Evolutionary conservation across 1,140 invertebrate genomes (phyloP).

Genomic region (Polyergus mexicanus): DNA sequence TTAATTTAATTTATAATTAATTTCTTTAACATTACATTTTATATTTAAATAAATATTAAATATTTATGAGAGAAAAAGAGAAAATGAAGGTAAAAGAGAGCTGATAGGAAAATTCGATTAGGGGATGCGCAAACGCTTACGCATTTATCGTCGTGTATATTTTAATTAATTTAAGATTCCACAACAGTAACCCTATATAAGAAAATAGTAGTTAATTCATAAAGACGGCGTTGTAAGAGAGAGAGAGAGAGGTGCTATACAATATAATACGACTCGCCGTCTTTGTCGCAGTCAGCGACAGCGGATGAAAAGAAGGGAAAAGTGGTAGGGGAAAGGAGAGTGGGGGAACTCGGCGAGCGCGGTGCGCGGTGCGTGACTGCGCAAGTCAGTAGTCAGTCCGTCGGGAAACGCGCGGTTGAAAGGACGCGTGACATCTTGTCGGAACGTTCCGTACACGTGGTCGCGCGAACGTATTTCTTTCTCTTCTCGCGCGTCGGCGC

Average conservation of each 20-base stretch:
- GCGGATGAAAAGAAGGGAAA: constrained; percentile 9
- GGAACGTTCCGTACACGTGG: constrained; percentile 56
- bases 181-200: neutral
- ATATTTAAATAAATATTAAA: too few species aligned
- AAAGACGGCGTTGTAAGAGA: neutral
- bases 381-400: constrained; percentile 69
- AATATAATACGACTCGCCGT: too few species aligned
- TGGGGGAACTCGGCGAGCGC: too few species aligned
- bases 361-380: constrained; percentile 70
- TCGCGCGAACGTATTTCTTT: neutral
- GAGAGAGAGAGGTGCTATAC: too few species aligned
- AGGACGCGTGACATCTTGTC: constrained; percentile 30
- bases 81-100: too few species aligned
- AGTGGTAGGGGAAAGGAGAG: neutral
- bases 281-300: neutral
- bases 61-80: too few species aligned
- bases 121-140: too few species aligned
- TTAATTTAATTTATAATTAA: too few species aligned
- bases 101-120: too few species aligned
- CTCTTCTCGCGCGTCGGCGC: constrained; percentile 1
- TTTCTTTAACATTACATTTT: too few species aligned
- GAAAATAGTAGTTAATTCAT: neutral
- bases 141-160: neutral
- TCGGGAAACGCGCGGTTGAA: constrained; percentile 74
- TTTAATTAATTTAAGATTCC: neutral